A percentile compares a stretch with the other conserved stretches of the same genome.
These are phyloP conservation scores for Eulemur rufifrons DNA, from an alignment of 2,113 vertebrate genomes.

Conservation along the genomic window DNA sequence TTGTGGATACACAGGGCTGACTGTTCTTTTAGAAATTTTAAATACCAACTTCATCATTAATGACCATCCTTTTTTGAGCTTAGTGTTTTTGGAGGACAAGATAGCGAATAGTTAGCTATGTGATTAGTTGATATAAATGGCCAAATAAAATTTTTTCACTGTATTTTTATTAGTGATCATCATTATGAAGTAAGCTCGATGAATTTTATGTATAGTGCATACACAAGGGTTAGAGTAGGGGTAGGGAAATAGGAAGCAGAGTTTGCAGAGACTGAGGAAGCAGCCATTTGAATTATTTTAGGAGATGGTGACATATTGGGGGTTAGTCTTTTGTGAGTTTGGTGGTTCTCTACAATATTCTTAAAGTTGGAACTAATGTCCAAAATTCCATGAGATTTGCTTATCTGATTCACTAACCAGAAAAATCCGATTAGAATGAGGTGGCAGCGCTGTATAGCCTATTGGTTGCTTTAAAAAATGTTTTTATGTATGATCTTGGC, in stretches of 20 bases:
- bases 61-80: neutral
- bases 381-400: neutral
- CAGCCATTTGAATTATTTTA: neutral
- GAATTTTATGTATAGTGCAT: neutral
- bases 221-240: neutral
- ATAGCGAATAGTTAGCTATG: neutral
- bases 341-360: neutral
- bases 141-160: neutral
- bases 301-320: neutral
- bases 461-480: constrained; percentile 1
- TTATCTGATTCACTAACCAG: neutral
- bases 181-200: neutral
- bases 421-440: neutral
- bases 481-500: neutral
- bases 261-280: neutral
- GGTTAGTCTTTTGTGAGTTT: neutral
- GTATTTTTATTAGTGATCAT: neutral
- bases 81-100: neutral
- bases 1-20: neutral
- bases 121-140: neutral
- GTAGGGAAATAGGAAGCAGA: neutral
- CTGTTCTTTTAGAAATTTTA: neutral
- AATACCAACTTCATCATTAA: neutral
- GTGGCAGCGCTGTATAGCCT: neutral
- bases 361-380: neutral